These are phyloP conservation scores for Nephila pilipes DNA, from an alignment of 1,140 invertebrate genomes.

Conservation along the genomic window DNA sequence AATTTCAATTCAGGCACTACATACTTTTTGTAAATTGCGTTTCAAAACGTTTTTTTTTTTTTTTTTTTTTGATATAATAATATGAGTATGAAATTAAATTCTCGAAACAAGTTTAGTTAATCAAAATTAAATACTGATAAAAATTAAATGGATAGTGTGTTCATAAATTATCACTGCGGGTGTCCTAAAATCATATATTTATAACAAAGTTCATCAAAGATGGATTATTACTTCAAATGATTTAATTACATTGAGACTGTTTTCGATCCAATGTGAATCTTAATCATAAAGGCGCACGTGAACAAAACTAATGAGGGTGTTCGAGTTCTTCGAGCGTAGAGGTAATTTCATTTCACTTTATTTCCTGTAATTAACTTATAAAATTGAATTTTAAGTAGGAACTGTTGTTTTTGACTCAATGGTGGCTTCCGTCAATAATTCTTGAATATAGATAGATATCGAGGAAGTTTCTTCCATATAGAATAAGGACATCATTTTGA, in stretches of 20 bases:
- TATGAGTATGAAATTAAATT: no score
- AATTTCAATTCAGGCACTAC: no score
- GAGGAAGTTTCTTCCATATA: background rate
- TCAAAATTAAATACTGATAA: no score
- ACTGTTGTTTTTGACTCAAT: background rate
- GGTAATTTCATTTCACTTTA: background rate
- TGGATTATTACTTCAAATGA: background rate
- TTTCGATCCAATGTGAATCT: background rate
- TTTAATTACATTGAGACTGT: background rate
- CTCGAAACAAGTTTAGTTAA: no score
- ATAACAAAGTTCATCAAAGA: no score
- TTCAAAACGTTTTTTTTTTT: no score
- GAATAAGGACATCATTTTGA: background rate
- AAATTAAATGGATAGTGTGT: no score
- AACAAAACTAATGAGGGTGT: background rate
- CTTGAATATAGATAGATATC: background rate
- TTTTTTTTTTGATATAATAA: no score
- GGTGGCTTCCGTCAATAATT: conserved; percentile 18
- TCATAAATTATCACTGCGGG: no score
- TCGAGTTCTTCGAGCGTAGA: conserved; percentile 2
- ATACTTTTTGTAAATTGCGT: no score
- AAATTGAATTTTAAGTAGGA: background rate
- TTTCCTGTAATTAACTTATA: conserved; percentile 8
- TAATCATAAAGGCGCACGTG: background rate
- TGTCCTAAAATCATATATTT: no score